Evolutionary conservation across 30 jellyfish, hydroid and myxozoan species (phyloP).

Genomic region (Turritopsis rubra): DNA sequence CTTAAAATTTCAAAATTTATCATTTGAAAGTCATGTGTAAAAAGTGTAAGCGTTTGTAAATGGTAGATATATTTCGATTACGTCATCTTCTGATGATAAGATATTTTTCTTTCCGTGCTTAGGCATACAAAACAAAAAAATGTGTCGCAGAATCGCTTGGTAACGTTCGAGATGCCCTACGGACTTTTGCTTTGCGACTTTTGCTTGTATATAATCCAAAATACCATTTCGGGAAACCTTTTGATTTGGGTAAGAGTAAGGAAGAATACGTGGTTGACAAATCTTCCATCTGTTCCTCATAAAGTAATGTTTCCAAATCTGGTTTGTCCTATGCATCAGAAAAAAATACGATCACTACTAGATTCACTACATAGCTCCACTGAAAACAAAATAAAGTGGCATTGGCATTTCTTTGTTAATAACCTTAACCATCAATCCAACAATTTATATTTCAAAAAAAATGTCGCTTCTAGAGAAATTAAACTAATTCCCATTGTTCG

Average conservation of each 20-base stretch:
- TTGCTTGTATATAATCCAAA: background rate
- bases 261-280: slow-evolving; percentile 17
- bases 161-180: slow-evolving; percentile 9
- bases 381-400: too few relatives aligned
- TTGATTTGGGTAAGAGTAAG: background rate
- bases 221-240: slow-evolving; percentile 12
- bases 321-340: slow-evolving; percentile 11
- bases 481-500: too few relatives aligned
- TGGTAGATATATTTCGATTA: background rate
- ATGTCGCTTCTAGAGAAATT: too few relatives aligned
- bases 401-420: too few relatives aligned
- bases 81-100: background rate
- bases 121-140: slow-evolving; percentile 1
- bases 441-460: too few relatives aligned
- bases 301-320: background rate
- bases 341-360: too few relatives aligned
- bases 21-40: too few relatives aligned
- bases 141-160: slow-evolving; percentile 21
- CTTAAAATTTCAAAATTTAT: too few relatives aligned
- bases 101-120: background rate
- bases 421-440: too few relatives aligned
- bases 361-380: too few relatives aligned
- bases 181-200: slow-evolving; percentile 9
- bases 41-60: background rate
- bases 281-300: slow-evolving; percentile 15